phyloP scores from a whole-genome alignment of 2,888 invertebrate genomes.

The Corythucha ciliata region DNA sequence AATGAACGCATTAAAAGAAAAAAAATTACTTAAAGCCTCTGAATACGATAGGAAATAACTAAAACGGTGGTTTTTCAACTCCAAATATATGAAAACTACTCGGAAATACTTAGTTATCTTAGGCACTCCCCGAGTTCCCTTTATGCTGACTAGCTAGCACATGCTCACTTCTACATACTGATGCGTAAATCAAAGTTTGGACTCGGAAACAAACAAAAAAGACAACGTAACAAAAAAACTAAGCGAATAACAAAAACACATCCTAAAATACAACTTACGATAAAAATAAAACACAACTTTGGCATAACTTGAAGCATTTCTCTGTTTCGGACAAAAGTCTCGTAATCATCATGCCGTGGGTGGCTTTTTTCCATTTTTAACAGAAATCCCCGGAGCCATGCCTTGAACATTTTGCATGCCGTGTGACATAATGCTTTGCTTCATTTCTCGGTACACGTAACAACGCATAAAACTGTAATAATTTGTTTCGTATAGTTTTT shows the following conservation, averaged over 20 bases:
- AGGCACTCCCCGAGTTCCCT: constrained; percentile 16
- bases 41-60: too few species aligned
- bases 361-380: too few species aligned
- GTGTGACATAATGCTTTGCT: too few species aligned
- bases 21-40: too few species aligned
- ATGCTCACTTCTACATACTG: constrained; percentile 6
- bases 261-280: not conserved
- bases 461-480: constrained; percentile 13
- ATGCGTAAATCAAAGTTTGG: not conserved
- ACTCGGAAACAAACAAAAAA: not conserved
- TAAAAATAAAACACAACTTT: constrained; percentile 9
- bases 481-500: not conserved
- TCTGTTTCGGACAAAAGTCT: not conserved
- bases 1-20: too few species aligned
- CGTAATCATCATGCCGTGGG: too few species aligned
- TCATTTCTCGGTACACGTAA: constrained; percentile 8
- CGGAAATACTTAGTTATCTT: too few species aligned
- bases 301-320: constrained; percentile 15
- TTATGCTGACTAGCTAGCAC: constrained; percentile 19
- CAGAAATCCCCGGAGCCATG: too few species aligned
- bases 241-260: constrained; percentile 4
- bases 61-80: too few species aligned
- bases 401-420: too few species aligned
- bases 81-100: too few species aligned
- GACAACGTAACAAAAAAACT: constrained; percentile 8